phyloP scores from a whole-genome alignment of 2,888 invertebrate genomes.

The Hirudinaria manillensis region DNA sequence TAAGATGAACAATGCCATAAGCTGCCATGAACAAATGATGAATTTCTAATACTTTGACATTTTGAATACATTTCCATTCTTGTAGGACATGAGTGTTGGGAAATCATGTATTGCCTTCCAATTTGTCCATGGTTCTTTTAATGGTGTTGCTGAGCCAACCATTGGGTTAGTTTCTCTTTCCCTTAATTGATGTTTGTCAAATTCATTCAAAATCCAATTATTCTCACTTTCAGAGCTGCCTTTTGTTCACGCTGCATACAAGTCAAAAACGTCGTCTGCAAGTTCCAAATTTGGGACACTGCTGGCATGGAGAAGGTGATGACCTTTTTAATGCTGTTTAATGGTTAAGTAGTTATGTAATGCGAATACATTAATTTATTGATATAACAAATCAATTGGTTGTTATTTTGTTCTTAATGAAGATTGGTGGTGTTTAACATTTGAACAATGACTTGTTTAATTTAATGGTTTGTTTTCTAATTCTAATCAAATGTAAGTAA shows the following conservation, averaged over 20 bases:
- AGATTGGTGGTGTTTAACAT: no score
- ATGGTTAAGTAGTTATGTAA: background rate
- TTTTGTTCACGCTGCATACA: slow-evolving; percentile 54
- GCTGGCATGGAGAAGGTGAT: slow-evolving; percentile 55
- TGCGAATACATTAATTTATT: background rate
- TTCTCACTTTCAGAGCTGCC: slow-evolving; percentile 48
- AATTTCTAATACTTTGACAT: background rate
- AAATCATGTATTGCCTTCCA: slow-evolving; percentile 55
- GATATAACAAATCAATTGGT: no score
- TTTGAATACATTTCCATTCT: slow-evolving; percentile 11
- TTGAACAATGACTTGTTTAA: no score
- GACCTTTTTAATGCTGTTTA: background rate
- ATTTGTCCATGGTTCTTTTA: slow-evolving; percentile 55
- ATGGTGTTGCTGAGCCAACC: slow-evolving; percentile 51
- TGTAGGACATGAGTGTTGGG: slow-evolving; percentile 55
- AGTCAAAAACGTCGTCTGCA: slow-evolving; percentile 50
- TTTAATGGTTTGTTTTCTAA: no score
- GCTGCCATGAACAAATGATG: background rate
- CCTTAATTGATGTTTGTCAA: background rate
- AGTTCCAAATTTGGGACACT: slow-evolving; percentile 57
- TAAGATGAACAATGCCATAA: no score
- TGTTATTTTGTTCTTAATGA: no score
- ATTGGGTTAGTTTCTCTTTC: slow-evolving; percentile 49
- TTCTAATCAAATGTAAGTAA: no score
- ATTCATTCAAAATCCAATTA: background rate